Evolutionary conservation across 2,888 invertebrate species (phyloP), one percentile per base, ranked within the genome.

Genomic region (Tiliacea aurago): DNA sequence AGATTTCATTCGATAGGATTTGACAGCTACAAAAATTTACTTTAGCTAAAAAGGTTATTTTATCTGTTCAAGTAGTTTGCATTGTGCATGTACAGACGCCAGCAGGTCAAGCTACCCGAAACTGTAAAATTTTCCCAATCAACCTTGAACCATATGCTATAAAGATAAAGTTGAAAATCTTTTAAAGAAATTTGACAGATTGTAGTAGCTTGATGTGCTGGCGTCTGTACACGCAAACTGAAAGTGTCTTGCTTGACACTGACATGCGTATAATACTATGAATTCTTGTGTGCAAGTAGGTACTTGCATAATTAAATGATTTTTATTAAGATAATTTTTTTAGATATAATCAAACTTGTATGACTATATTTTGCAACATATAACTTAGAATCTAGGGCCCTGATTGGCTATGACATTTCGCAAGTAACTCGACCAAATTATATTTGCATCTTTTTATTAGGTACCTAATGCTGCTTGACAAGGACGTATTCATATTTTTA

Each of bases 261-360:
- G 41, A n/a, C 28, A 56, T 47, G 41, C 13, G 2, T n/a, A 0
- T 18, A n/a, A n/a, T 51, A 51, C 49, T 23, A 23, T 23, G 0
- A 15, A 15, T 45, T 37, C 7, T 41, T 43, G n/a, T 43, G n/a
- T 71, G 56, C 18, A 56, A 56, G 55, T n/a, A n/a, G n/a, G n/a
- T 56, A 72, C 28, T 72, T 71, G 28, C 28, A 43, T 18, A 62
- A 47, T 15, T 33, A 59, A 6, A 45, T 4, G 2, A n/a, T n/a
- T n/a, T n/a, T n/a, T n/a, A n/a, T n/a, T n/a, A n/a, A n/a, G n/a
- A n/a, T n/a, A n/a, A n/a, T n/a, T n/a, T n/a, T 53, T 62, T 62
- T 33, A 33, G 15, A n/a, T 33, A 7, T 15, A 20, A 10, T 6
- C 18, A 15, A 47, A 73, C 76, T 64, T 43, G 28, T 76, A 56